Evolutionary conservation across 2,113 vertebrate species (phyloP), one percentile per base, ranked within the genome.

Genomic region (Dascyllus trimaculatus): DNA sequence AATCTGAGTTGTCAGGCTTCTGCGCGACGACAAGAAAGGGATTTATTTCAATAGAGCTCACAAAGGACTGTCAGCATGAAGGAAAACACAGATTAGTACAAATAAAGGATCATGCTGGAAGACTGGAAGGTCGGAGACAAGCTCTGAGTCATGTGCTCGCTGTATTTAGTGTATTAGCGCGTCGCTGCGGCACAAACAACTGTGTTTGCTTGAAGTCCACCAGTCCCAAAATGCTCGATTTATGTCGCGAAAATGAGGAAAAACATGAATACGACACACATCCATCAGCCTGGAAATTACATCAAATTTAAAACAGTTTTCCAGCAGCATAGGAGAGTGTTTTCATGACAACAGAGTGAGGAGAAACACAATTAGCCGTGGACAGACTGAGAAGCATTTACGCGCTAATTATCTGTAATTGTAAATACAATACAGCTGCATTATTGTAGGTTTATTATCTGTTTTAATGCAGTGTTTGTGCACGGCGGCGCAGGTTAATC

Each of bases 1-100:
- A 67, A 84, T 80, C 68, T 49, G 75, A 69, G 79, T 61, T 88
- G 84, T 90, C 83, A 81, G 75, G 38, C 77, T 78, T 32, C 59
- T 14, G 57, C 77, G 77, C 80, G 77, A 38, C 24, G 15, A 57
- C 66, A 69, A 71, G 40, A 35, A 78, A 84, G 76, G 48, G 21
- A 38, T 80, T 86, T 58, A 71, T 77, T 75, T 69, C 69, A 84
- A 73, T 29, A 61, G 68, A 57, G 11, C 58, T 63, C 29, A 72
- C 60, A 85, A 80, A 85, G 48, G 54, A 52, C 68, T 71, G 60
- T 64, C 69, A 29, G 53, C 54, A 57, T 63, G 46, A 78, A 82
- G 76, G 62, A 59, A 81, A 82, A 79, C 52, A 85, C 66, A 76
- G 64, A 76, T 64, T 40, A 63, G 82, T 71, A 75, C 84, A 80